Percentiles rank a stretch among this genome's conserved stretches.
phyloP scores from a whole-genome alignment of 64 coral and sea anemone species.

The Astreopora myriophthalma region DNA sequence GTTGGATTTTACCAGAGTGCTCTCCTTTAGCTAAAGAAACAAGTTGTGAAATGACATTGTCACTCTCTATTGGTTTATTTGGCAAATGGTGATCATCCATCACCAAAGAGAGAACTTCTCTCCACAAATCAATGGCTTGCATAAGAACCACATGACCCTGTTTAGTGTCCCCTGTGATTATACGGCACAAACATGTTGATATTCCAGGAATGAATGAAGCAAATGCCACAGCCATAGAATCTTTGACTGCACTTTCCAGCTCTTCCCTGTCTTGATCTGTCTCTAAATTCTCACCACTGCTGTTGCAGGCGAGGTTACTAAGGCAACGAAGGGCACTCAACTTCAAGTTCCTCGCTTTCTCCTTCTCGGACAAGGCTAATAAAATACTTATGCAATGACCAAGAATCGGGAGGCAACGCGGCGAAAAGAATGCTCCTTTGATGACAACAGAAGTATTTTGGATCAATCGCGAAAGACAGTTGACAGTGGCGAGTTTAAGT shows the following conservation, averaged over 20 bases:
- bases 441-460: constrained; percentile 53
- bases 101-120: constrained; percentile 70
- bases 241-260: constrained; percentile 53
- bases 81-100: constrained; percentile 76
- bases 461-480: constrained; percentile 68
- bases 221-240: constrained; percentile 61
- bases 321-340: constrained; percentile 76
- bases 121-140: constrained; percentile 58
- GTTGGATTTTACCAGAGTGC: background rate
- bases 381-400: constrained; percentile 73
- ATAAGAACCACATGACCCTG: constrained; percentile 68
- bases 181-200: constrained; percentile 69
- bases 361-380: constrained; percentile 59
- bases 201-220: constrained; percentile 94
- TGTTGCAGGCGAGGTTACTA: constrained; percentile 52
- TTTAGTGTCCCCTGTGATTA: constrained; percentile 57
- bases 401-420: constrained; percentile 68
- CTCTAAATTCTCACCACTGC: background rate
- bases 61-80: background rate
- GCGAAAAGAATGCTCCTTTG: constrained; percentile 66
- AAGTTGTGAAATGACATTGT: constrained; percentile 60
- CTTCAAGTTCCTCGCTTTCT: constrained; percentile 73
- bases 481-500: constrained; percentile 67
- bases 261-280: constrained; percentile 17
- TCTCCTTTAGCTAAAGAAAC: constrained; percentile 11